These are phyloP conservation scores for Notiomystis cincta DNA, from an alignment of 2,113 vertebrate genomes.

Conservation along the genomic window DNA sequence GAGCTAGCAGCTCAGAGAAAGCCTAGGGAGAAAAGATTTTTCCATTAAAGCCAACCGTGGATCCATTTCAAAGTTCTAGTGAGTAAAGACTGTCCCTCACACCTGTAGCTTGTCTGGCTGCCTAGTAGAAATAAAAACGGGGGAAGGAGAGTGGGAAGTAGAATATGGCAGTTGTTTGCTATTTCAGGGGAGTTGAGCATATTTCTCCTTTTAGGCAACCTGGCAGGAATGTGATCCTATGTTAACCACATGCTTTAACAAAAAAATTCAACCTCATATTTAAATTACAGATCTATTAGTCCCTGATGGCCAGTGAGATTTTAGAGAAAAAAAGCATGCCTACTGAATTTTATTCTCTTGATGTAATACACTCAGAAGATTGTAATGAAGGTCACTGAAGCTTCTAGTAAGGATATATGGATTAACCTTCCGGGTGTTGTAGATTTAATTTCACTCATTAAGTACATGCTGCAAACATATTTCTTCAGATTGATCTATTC, in stretches of 20 bases:
- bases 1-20: neutral
- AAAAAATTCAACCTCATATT: neutral
- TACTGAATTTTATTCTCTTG: neutral
- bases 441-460: conserved; percentile 16
- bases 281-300: neutral
- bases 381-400: neutral
- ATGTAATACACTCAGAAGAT: neutral
- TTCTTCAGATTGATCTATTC: conserved; percentile 28
- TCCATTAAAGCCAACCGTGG: neutral
- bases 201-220: neutral
- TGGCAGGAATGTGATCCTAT: neutral
- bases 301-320: neutral
- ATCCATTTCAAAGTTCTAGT: neutral
- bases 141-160: neutral
- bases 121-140: neutral
- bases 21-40: neutral
- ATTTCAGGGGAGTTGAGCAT: neutral
- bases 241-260: neutral
- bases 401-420: neutral
- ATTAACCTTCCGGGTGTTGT: neutral
- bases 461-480: neutral
- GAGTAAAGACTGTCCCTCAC: neutral
- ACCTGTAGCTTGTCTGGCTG: neutral
- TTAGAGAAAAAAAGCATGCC: neutral
- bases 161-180: neutral